Base-by-base conservation (phyloP, 1,140 invertebrate species). In the Drosophila biarmipes region DNA sequence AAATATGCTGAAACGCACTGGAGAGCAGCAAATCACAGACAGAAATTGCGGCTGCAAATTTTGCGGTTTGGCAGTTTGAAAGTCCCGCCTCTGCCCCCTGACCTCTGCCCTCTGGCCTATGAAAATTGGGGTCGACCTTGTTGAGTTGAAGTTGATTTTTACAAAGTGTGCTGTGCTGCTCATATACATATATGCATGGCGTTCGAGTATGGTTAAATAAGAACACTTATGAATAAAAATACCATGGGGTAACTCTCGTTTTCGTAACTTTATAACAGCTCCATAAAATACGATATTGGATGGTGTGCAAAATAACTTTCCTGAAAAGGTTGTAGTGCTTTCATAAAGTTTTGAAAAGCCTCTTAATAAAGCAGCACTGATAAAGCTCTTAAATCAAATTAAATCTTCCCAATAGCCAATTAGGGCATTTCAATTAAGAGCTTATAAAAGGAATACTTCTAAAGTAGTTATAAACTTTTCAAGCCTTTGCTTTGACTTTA, bases 1-100 rank as follows among this genome's bases (percentile, higher is more conserved):
- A 85, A 78, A 78, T 87, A 69, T 85, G 82, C 58, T 17, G 54
- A 55, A 77, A 62, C 35, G 37, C 17, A 48, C 34, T 45, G 51
- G 51, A 61, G 37, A 51, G 40, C 43, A 27, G 24, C 14, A 34
- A 61, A 72, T 38, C 56, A 57, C 38, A 51, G 75, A 40, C 48
- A 40, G 49, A 59, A 53, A 34, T 42, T 51, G 48, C 35, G 35
- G 21, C 40, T 71, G 21, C 29, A 34, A 49, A 51, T 51, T 34
- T 51, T 42, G 58, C 43, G 63, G 59, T 52, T 58, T 58, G 24
- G 53, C 58, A 61, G 49, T 40, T 61, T 67, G 11, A 64, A 34
- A 40, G 58, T 31, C 19, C 45, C n/a, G 8, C 27, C 6, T 10
- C 14, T 48, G 19, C 21, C 35, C 45, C 46, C 0, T 0, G 15